These are phyloP conservation scores for Timandra comae DNA, from an alignment of 2,888 invertebrate genomes.

Conservation along the genomic window DNA sequence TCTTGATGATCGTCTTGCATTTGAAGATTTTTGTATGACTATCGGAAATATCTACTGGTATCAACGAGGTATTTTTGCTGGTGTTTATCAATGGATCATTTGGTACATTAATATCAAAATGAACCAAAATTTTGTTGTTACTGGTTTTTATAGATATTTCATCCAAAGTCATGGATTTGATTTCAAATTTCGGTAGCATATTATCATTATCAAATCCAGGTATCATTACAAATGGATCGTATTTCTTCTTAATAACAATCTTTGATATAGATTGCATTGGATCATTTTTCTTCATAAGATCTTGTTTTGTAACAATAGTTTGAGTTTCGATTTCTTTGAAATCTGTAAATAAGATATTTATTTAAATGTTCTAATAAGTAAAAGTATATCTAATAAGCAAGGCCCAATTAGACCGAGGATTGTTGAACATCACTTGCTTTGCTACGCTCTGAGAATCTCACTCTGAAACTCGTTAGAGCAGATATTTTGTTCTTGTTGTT, in stretches of 20 bases:
- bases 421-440: too few species aligned
- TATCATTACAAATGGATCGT: conserved; percentile 22
- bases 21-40: conserved; percentile 46
- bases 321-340: conserved; percentile 36
- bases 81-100: conserved; percentile 18
- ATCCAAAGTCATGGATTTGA: conserved; percentile 40
- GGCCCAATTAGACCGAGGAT: too few species aligned
- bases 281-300: too few species aligned
- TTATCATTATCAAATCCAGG: conserved; percentile 44
- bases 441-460: too few species aligned
- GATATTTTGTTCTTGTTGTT: too few species aligned
- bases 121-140: conserved; percentile 46
- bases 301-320: too few species aligned
- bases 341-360: too few species aligned
- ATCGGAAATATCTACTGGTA: conserved; percentile 32
- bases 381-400: too few species aligned
- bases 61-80: conserved; percentile 29
- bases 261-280: conserved; percentile 14
- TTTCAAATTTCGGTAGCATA: conserved; percentile 37
- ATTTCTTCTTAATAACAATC: conserved; percentile 14
- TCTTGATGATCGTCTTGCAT: conserved; percentile 49
- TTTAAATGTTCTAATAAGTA: too few species aligned
- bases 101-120: conserved; percentile 52
- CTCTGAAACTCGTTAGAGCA: too few species aligned
- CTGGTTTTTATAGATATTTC: conserved; percentile 54